Base-by-base conservation (phyloP, 2,113 vertebrate genomes). In the Lampris incognitus region DNA sequence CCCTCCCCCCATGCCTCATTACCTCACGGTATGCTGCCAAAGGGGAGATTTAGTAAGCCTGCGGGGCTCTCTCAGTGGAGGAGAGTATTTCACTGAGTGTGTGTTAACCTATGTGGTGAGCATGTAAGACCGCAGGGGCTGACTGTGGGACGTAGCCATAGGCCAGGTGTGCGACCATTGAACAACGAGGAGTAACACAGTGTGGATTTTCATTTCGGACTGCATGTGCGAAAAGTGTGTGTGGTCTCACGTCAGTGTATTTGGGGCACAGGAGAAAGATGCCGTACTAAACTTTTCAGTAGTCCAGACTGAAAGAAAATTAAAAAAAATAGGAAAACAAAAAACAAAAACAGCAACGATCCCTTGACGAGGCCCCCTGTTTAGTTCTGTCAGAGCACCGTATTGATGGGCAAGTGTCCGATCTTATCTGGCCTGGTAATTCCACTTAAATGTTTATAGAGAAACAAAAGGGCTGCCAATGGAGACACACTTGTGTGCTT, bases 1-100 rank as follows among this genome's bases (percentile, higher is more conserved):
- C 88, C 81, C 89, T 58, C 66, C 84, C 85, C 85, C 93, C 92
- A 95, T 92, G 92, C 91, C 88, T 91, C 88, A 72, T 94, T 90
- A 92, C 88, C 88, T 92, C 91, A 92, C 72, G 70, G 85, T 58
- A 88, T 91, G 88, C 88, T 83, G 87, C 92, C 90, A 86, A 87
- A 73, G 85, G 90, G 59, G 86, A 88, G 89, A 78, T 90, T 85
- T 90, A 82, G 76, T 67, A 78, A 83, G 82, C 90, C 89, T 91
- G 80, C 79, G 68, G 87, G 88, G 82, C 78, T 90, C 69, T 74
- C 84, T 64, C 69, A 55, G 64, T 8, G 48, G 50, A 71, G 54
- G 66, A 73, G 74, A 49, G 67, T 69, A 80, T 80, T 74, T 84
- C 70, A 76, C 83, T 61, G 52, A 66, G 71, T 81, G 69, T 76